These are phyloP conservation scores for Collichthys lucidus DNA, from an alignment of 2,113 vertebrate genomes.

Conservation along the genomic window DNA sequence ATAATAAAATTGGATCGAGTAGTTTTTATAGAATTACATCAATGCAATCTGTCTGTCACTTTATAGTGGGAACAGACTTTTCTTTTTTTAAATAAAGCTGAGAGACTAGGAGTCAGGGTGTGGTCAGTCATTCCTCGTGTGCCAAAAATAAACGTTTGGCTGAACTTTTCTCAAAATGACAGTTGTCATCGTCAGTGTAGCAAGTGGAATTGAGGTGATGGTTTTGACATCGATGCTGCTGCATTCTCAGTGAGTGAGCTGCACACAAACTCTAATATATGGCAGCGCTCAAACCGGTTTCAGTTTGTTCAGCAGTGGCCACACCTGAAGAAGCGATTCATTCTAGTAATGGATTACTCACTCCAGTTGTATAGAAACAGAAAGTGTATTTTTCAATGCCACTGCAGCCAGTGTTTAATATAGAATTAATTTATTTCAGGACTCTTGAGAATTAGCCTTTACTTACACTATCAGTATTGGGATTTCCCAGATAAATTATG, in stretches of 20 bases:
- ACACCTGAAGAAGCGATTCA: background rate
- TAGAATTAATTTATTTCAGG: slow-evolving; percentile 78
- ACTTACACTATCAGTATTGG: slow-evolving; percentile 74
- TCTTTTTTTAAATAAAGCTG: background rate
- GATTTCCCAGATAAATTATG: slow-evolving; percentile 29
- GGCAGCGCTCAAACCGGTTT: background rate
- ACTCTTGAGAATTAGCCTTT: slow-evolving; percentile 34
- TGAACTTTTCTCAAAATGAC: background rate
- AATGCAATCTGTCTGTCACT: slow-evolving; percentile 40
- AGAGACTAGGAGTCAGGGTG: background rate
- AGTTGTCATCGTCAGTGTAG: background rate
- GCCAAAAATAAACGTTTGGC: background rate
- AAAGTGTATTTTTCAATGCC: background rate
- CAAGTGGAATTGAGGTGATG: background rate
- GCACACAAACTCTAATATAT: background rate
- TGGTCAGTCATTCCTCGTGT: slow-evolving; percentile 6
- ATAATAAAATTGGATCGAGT: slow-evolving; percentile 31
- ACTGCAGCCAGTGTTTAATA: slow-evolving; percentile 58
- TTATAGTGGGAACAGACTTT: slow-evolving; percentile 8
- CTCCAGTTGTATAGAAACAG: slow-evolving; percentile 26
- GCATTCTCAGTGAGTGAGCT: background rate
- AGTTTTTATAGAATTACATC: slow-evolving; percentile 44
- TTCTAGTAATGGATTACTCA: slow-evolving; percentile 15
- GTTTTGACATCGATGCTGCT: slow-evolving; percentile 17
- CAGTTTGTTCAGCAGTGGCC: slow-evolving; percentile 2